Percentiles rank a stretch among this genome's conserved stretches.
Evolutionary conservation across 2,797 vertebrate genomes (phyloP).

Genomic region (Darevskia nairensis): DNA sequence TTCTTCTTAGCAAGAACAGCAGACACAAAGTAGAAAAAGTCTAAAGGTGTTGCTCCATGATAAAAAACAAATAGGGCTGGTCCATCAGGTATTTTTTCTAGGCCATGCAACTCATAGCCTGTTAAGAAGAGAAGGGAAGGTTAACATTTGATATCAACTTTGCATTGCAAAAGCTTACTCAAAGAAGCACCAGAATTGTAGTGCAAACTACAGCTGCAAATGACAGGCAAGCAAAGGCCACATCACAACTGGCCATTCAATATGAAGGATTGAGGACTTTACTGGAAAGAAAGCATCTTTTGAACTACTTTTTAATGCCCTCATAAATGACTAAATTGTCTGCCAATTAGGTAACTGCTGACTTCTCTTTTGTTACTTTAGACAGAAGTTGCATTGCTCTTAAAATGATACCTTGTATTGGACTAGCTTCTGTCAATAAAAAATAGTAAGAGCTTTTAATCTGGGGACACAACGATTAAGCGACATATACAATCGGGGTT

Average conservation of each 20-base stretch:
- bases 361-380: neutral
- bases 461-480: neutral
- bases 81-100: slow-evolving; percentile 86
- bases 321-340: neutral
- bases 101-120: slow-evolving; percentile 87
- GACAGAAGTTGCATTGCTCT: neutral
- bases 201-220: neutral
- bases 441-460: neutral
- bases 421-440: neutral
- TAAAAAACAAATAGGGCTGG: slow-evolving; percentile 87
- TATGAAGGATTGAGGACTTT: neutral
- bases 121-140: neutral
- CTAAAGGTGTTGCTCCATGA: slow-evolving; percentile 87
- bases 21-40: slow-evolving; percentile 88
- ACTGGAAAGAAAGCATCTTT: neutral
- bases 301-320: neutral
- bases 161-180: neutral
- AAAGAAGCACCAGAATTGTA: neutral
- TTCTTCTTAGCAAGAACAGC: slow-evolving; percentile 82
- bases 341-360: neutral
- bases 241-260: neutral
- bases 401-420: neutral
- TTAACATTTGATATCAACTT: neutral
- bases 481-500: neutral
- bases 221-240: neutral